Percentiles rank a stretch among this genome's conserved stretches.
Evolutionary conservation across 2,888 invertebrate species (phyloP).

Genomic region (Latrodectus elegans): DNA sequence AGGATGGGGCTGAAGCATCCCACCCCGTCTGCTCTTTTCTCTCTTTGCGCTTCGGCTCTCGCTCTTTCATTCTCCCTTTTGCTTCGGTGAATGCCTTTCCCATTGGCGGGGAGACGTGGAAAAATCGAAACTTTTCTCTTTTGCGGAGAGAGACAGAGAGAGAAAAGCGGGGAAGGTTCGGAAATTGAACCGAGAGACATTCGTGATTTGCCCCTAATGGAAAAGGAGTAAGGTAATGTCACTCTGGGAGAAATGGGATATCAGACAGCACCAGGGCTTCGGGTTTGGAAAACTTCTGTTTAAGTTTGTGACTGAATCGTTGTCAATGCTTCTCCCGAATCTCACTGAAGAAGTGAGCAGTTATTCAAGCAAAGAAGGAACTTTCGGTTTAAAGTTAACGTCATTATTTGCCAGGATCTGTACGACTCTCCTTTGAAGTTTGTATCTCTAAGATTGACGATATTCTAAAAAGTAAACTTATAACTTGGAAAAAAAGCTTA

Average conservation of each 20-base stretch:
- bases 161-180: constrained; percentile 11
- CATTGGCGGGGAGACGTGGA: constrained; percentile 32
- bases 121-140: constrained; percentile 60
- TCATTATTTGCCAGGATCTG: too few species aligned
- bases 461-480: too few species aligned
- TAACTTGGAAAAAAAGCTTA: too few species aligned
- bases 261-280: too few species aligned
- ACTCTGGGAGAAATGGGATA: not conserved
- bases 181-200: constrained; percentile 32
- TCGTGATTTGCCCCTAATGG: not conserved
- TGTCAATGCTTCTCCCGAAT: too few species aligned
- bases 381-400: too few species aligned
- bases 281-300: too few species aligned
- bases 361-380: too few species aligned
- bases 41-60: constrained; percentile 57
- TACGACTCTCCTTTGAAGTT: too few species aligned
- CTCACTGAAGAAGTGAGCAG: too few species aligned
- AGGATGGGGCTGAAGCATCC: constrained; percentile 7
- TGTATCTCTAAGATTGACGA: too few species aligned
- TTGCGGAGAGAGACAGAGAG: not conserved
- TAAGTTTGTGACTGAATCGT: too few species aligned
- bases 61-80: constrained; percentile 1
- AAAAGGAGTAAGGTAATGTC: constrained; percentile 5
- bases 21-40: constrained; percentile 30
- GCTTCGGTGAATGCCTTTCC: not conserved